Base-by-base conservation (phyloP, 2,797 vertebrate species). In the Halcyon smyrnensis region DNA sequence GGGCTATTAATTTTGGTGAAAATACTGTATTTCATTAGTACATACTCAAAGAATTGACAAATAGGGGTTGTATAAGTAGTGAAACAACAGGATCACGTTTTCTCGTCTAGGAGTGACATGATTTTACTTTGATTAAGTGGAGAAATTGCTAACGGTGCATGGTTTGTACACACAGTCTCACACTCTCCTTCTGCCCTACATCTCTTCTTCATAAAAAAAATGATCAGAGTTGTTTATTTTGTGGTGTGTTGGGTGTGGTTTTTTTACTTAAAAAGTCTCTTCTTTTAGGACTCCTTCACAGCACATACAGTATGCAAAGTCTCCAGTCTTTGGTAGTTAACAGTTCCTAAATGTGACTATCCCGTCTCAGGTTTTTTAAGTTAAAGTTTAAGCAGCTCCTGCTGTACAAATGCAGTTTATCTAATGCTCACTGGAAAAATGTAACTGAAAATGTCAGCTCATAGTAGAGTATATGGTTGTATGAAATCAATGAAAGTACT, bases 221-320 rank as follows among this genome's bases (percentile, higher is more conserved):
- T 60, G 6, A 34, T 37, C 32, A 71, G n/a, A 25, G 19, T 43
- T 34, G 17, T 12, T 27, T 48, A 11, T 54, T 54, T 54, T 54
- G 28, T 54, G 51, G 51, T 32, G 51, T 32, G 28, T 54, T 59
- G 34, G 14, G n/a, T 24, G 19, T 30, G 51, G 6, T 30, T 32
- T 56, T 69, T 89, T 32, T 8, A 62, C 25, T 53, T 46, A 51
- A 73, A 43, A 56, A 37, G n/a, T 46, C 23, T 14, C 28, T 85
- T 25, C 30, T 83, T 85, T 88, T 70, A 65, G 60, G 37, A 91
- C 64, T 93, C 20, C 59, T 79, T 94, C 53, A 20, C 30, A 87
- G 87, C 70, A 91, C 80, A 78, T 84, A 92, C 41, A 89, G 50
- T 65, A 30, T 84, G 65, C 23, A 63, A 94, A 94, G 36, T 50